Evolutionary conservation across 2,888 invertebrate genomes (phyloP), one percentile per base, ranked within the genome.

Genomic region (Sclerodermus sp.): DNA sequence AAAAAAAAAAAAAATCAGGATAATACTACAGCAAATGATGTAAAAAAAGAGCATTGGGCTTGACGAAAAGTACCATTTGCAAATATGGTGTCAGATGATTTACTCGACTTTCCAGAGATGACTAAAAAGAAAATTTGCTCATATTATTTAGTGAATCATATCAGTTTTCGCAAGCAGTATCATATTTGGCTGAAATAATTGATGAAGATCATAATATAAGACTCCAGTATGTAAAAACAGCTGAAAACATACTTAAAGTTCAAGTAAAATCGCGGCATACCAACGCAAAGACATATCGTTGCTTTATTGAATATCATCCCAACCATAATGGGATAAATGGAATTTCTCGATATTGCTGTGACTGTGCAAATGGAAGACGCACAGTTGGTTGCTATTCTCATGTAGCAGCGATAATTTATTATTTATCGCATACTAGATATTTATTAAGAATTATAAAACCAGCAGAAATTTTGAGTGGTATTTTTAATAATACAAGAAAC

Each of bases 71-170:
- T 29, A 17, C 51, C 42, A n/a, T 58, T 53, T 42, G n/a, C 53
- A 43, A 29, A 23, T 14, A 16, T 58, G 15, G 44, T 47, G 5
- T 47, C 49, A 36, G 16, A 15, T 6, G 53, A 56, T 29, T 18
- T 58, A 1, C 42, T 42, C 12, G 57, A 61, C 50, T 61, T 59
- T 48, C 55, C 55, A 13, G 53, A 58, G 37, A 31, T 58, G 47
- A 58, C 58, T 0, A 45, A 57, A 48, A 44, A 44, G 45, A 51
- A 60, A 9, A n/a, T n/a, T 42, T 62, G 31, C 43, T 51, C 15
- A 50, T 58, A 17, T 40, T 58, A 5, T 57, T 60, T 29, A 58
- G 58, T 16, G 61, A 60, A 15, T 49, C 57, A 2, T 63, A 63
- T 40, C 57, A 65, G 49, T 38, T 60, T 12, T 49, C 49, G 2